Base-by-base conservation (phyloP, 2,113 vertebrate genomes). In the Sylvietta virens region DNA sequence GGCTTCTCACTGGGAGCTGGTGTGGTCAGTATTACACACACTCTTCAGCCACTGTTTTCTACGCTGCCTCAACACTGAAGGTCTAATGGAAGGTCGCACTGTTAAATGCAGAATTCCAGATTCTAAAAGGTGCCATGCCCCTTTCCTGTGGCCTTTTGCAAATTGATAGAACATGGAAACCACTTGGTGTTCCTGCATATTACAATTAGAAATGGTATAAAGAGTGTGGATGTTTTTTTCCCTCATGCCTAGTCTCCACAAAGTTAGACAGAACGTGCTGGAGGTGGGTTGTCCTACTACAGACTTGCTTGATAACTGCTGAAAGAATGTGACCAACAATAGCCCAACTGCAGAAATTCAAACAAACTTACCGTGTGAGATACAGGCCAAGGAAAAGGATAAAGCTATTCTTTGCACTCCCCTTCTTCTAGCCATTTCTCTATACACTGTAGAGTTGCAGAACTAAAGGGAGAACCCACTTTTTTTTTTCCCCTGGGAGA, bases 1-100 rank as follows among this genome's bases (percentile, higher is more conserved):
- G 94, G 96, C 92, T 96, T 97, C 95, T 96, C 92, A 57, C 95
- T 95, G 51, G 92, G 96, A 98, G 97, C 97, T 96, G 94, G 96
- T 94, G 97, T 97, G 98, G 95, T 97, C 97, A 97, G 97, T 98
- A 98, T 98, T 98, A 97, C 97, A 95, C 95, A 97, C 97, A 98
- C 96, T 98, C 97, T 97, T 97, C 97, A 98, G 98, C 96, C 97
- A 97, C 98, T 95, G 91, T 98, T 97, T 97, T 96, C 97, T 98
- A 94, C 23, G 88, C 97, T 98, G 98, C 98, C 98, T 98, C 98
- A 97, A 94, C 92, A 95, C 96, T 72, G 97, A 98, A 94, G 97
- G 97, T 97, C 95, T 97, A 83, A 97, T 47, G 92, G 95, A 96
- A 98, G 90, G 97, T 97, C 16, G 62, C 97, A 93, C 97, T 95